Evolutionary conservation across 2,797 vertebrate genomes (phyloP), one percentile per base, ranked within the genome.

Genomic region (Tokudaia muenninki): DNA sequence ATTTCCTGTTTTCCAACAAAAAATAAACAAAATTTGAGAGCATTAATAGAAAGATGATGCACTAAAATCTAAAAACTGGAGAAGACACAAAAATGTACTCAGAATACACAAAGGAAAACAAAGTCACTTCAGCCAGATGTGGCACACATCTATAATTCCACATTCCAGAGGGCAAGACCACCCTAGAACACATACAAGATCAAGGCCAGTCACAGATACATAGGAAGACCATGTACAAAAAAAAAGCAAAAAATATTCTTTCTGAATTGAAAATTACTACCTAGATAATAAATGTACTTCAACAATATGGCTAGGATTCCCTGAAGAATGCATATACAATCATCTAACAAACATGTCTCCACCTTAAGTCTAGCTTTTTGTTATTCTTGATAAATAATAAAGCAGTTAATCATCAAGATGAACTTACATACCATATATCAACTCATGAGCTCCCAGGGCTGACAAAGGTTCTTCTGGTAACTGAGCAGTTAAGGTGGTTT

Each of bases 221-320:
- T 21, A 59, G 55, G 61, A 47, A 77, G 29, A 77, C 37, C 6
- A 13, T 61, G 37, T 44, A 59, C 63, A 21, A 57, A n/a, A 81
- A n/a, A 37, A 59, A 41, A 59, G 29, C 3, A 63, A 44, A 41
- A 47, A 22, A 13, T 24, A 47, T 50, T 87, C 55, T 89, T 97
- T 95, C 41, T 91, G 55, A 90, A 57, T 86, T 87, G 87, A 94
- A 97, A 95, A 87, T 65, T 94, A 37, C 52, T 92, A 77, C 82
- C 47, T 59, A 90, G 16, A 29, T 75, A 93, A 31, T 87, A 83
- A 87, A 47, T 87, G 4, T 87, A 74, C 14, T 92, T 90, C 50
- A 77, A 52, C 22, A 21, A 24, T 57, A 91, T 87, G n/a, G n/a
- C 55, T 77, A 81, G 77, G 55, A 47, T 80, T 91, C 31, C 84